Evolutionary conservation across 2,113 vertebrate species (phyloP).

Genomic region (Pithys albifrons): DNA sequence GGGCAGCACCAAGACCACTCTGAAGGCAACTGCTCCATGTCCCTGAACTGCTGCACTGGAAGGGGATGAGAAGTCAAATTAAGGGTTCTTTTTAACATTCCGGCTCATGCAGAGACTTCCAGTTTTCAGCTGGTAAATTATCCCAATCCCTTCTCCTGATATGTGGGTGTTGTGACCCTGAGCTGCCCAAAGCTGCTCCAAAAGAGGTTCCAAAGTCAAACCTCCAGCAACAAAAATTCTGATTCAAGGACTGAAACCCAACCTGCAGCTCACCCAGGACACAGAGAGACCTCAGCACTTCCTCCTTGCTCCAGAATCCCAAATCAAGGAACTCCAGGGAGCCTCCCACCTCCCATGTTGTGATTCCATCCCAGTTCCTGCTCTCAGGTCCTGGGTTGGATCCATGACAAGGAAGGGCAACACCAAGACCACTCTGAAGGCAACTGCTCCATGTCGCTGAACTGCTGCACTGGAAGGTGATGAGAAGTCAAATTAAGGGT

Average conservation of each 20-base stretch:
- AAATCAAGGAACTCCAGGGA: background rate
- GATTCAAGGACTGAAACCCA: background rate
- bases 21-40: background rate
- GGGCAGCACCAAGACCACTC: fast-evolving
- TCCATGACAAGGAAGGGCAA: background rate
- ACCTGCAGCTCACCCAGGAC: background rate
- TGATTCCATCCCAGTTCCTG: background rate
- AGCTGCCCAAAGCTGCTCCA: too few relatives aligned
- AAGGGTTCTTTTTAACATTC: too few relatives aligned
- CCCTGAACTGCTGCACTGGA: background rate
- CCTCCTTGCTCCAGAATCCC: background rate
- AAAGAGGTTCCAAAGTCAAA: too few relatives aligned
- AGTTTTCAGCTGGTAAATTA: too few relatives aligned
- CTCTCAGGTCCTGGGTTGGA: background rate
- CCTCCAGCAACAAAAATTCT: too few relatives aligned
- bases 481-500: background rate
- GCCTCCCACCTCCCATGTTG: background rate
- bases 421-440: fast-evolving
- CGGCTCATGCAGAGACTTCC: too few relatives aligned
- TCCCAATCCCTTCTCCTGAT: too few relatives aligned
- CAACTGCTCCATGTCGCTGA: fast-evolving
- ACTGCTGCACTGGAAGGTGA: background rate
- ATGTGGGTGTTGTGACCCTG: too few relatives aligned
- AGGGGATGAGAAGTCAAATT: background rate
- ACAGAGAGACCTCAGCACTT: background rate